A percentile compares a stretch with the other conserved stretches of the same genome.
Conservation (phyloP, 2,888 invertebrate species). For the Acanthosoma haemorrhoidale region DNA sequence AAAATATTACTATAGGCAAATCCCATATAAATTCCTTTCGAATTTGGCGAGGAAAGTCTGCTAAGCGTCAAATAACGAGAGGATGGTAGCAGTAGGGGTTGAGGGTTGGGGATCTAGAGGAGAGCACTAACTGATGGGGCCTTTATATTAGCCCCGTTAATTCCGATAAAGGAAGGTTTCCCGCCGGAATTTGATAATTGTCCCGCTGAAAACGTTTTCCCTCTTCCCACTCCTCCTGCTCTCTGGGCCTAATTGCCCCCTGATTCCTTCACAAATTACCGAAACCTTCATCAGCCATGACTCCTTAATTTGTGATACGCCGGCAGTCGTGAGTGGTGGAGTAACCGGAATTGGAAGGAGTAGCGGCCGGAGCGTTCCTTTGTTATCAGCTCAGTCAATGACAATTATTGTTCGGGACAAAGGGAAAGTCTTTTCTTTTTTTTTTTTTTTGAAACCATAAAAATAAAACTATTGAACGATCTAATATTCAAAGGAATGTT, state of each 20-base stretch:
- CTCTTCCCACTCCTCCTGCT: background rate
- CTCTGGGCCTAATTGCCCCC: background rate
- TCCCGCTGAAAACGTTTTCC: constrained; percentile 2
- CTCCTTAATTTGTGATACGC: background rate
- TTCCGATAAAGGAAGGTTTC: constrained; percentile 17
- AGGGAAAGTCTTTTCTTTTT: too few relatives aligned
- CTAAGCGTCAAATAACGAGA: background rate
- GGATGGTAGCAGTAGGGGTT: too few relatives aligned
- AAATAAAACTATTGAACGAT: too few relatives aligned
- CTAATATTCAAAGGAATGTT: too few relatives aligned
- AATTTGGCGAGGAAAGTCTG: background rate
- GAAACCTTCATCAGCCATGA: background rate
- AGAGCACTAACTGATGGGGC: background rate
- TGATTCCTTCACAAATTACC: constrained; percentile 3
- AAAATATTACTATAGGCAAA: constrained; percentile 12
- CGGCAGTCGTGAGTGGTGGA: too few relatives aligned
- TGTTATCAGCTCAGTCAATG: too few relatives aligned
- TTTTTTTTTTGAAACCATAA: too few relatives aligned
- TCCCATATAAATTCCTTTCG: constrained; percentile 14
- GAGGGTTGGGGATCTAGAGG: background rate
- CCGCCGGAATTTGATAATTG: constrained; percentile 18
- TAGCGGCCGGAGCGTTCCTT: too few relatives aligned
- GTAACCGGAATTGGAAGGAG: too few relatives aligned
- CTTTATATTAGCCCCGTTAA: constrained; percentile 7
- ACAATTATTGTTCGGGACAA: too few relatives aligned